Evolutionary conservation across 2,888 invertebrate species (phyloP).

Genomic region (Apomyelois bistriatella): DNA sequence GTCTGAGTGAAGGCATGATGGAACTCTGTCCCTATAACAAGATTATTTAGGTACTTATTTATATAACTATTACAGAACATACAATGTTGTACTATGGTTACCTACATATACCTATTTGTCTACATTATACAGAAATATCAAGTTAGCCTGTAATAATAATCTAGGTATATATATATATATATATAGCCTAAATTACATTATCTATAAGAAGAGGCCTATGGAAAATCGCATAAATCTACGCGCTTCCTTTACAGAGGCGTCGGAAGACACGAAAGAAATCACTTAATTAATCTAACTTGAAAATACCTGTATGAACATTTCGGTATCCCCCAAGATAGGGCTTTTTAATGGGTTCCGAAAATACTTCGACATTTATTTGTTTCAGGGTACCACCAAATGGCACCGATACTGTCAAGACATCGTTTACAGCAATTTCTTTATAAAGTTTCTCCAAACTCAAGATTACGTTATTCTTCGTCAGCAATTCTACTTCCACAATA

Average conservation of each 20-base stretch:
- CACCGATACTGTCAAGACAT: conserved; percentile 66
- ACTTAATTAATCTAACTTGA: no score
- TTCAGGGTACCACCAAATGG: conserved; percentile 58
- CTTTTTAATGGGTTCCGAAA: conserved; percentile 80
- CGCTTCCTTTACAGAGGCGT: no score
- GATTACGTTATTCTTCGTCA: conserved; percentile 60
- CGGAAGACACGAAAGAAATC: no score
- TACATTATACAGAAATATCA: no score
- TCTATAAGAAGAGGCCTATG: neutral
- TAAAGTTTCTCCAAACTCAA: conserved; percentile 66
- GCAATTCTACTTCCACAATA: conserved; percentile 64
- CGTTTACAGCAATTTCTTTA: conserved; percentile 61
- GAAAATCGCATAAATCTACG: no score
- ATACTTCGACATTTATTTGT: conserved; percentile 72
- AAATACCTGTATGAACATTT: conserved; percentile 84
- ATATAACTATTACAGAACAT: no score
- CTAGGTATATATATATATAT: no score
- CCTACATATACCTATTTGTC: no score
- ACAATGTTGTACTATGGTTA: no score
- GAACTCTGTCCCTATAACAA: conserved; percentile 80
- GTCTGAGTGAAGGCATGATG: conserved; percentile 93
- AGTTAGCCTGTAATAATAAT: no score
- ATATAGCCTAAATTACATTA: no score
- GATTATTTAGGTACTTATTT: neutral
- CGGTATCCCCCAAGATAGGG: conserved; percentile 91